Percentiles rank a stretch among this genome's conserved stretches.
These are phyloP conservation scores for Aphaenogaster rudis DNA, from an alignment of 1,140 invertebrate genomes.

Conservation along the genomic window DNA sequence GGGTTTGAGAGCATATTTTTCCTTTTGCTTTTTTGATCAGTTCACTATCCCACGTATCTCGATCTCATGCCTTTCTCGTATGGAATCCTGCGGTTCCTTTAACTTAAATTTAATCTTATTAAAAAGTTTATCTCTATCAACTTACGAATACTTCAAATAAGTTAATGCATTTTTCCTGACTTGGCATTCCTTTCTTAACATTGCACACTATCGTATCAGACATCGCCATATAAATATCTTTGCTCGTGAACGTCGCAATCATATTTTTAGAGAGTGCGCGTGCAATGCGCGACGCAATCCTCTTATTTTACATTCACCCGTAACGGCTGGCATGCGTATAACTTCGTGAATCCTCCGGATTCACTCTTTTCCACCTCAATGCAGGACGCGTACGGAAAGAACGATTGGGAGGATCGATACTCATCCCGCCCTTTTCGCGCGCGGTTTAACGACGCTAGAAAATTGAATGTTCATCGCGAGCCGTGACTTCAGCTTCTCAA, in stretches of 20 bases:
- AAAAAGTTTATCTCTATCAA: background rate
- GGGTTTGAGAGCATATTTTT: constrained; percentile 23
- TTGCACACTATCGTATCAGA: background rate
- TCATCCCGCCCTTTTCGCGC: background rate
- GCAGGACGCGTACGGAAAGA: background rate
- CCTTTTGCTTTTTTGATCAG: background rate
- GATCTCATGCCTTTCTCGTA: background rate
- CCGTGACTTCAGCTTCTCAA: constrained; percentile 15
- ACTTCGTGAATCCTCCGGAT: constrained; percentile 1
- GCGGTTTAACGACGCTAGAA: constrained; percentile 46
- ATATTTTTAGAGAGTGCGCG: constrained; percentile 3
- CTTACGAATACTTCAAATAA: background rate
- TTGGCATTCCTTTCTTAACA: background rate
- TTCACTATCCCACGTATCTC: background rate
- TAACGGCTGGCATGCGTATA: background rate
- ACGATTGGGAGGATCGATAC: constrained; percentile 60
- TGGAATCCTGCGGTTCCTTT: background rate
- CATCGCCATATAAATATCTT: constrained; percentile 3
- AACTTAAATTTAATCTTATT: background rate
- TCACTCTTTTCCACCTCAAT: constrained; percentile 15
- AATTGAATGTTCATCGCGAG: constrained; percentile 61
- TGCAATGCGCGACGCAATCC: background rate
- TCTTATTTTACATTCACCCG: background rate
- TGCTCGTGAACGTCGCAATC: background rate
- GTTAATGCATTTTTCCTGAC: background rate